Base-by-base conservation (phyloP, 1,140 invertebrate genomes). In the Drosophila nikananu region DNA sequence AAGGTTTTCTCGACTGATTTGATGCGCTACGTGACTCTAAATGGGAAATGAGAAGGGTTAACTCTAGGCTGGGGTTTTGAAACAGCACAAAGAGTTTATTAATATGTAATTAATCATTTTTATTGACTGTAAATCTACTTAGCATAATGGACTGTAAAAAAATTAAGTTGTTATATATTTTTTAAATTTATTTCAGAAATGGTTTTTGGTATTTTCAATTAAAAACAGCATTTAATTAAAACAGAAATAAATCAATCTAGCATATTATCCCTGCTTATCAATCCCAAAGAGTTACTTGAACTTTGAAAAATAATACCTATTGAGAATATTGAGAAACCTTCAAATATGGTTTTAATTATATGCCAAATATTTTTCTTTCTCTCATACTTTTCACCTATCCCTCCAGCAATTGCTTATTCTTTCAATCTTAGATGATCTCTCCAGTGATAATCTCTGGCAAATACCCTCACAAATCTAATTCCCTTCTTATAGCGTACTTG, bases 11-110 rank as follows among this genome's bases (percentile, higher is more conserved):
- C 25, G 52, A 60, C 37, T 42, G 42, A 39, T 39, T 52, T 44
- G 39, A 54, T 61, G 54, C 63, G 55, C 65, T 78, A 57, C 72
- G 5, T 54, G 17, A 21, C 13, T 9, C 23, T 73, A n/a, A 42
- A 39, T 21, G 35, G 5, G 10, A 2, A 13, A 46, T 37, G 42
- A 21, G 19, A n/a, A 37, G 55, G 30, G 63, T 23, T 46, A 44
- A 46, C 35, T 30, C 19, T 5, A 65, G 7, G 30, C 30, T 8
- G 19, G 2, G 25, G 46, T 65, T 12, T 12, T 30, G 39, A 27
- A 41, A 41, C 21, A 5, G 35, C 0, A 58, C 25, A 25, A 12
- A 19, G 23, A 15, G 39, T 60, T 46, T 30, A 46, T 21, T 3
- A 35, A 62, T 25, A 35, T 37, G 9, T 25, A 42, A 15, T 19